phyloP scores from a whole-genome alignment of 2,888 invertebrate genomes.

The Acrocera orbiculus region DNA sequence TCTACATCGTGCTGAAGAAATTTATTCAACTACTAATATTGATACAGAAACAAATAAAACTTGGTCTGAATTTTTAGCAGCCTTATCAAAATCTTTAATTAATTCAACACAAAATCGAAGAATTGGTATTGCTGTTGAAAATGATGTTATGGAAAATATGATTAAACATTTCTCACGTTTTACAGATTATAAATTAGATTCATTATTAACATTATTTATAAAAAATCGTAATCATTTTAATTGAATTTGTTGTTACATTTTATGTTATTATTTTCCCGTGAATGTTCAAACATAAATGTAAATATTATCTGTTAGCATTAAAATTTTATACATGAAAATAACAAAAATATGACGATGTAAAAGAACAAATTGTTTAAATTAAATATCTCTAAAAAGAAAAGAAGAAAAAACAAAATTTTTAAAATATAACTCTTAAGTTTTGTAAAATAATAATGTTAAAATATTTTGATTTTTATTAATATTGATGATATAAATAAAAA shows the following conservation, averaged over 20 bases:
- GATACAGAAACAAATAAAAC: conserved; percentile 18
- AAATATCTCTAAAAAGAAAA: conserved; percentile 1
- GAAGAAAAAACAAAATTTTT: too few relatives aligned
- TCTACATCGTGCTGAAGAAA: conserved; percentile 25
- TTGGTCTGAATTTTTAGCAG: conserved; percentile 26
- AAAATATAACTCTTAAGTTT: too few relatives aligned
- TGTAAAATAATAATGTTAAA: too few relatives aligned
- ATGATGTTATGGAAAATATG: conserved; percentile 28
- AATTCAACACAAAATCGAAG: conserved; percentile 28
- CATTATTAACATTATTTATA: conserved; percentile 26
- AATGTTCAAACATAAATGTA: too few relatives aligned
- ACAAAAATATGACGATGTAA: too few relatives aligned
- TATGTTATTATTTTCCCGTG: too few relatives aligned
- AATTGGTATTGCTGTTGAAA: conserved; percentile 29
- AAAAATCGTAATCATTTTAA: conserved; percentile 28
- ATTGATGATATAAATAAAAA: too few relatives aligned
- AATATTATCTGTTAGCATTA: too few relatives aligned
- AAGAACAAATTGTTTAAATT: conserved; percentile 4
- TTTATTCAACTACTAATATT: conserved; percentile 18
- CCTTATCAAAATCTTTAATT: conserved; percentile 26
- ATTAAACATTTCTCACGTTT: conserved; percentile 30
- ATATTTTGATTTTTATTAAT: too few relatives aligned
- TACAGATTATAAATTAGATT: conserved; percentile 27
- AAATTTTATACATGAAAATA: too few relatives aligned
- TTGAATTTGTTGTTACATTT: too few relatives aligned